Base-by-base conservation (phyloP, 2,888 invertebrate genomes). In the Pelosia muscerda region DNA sequence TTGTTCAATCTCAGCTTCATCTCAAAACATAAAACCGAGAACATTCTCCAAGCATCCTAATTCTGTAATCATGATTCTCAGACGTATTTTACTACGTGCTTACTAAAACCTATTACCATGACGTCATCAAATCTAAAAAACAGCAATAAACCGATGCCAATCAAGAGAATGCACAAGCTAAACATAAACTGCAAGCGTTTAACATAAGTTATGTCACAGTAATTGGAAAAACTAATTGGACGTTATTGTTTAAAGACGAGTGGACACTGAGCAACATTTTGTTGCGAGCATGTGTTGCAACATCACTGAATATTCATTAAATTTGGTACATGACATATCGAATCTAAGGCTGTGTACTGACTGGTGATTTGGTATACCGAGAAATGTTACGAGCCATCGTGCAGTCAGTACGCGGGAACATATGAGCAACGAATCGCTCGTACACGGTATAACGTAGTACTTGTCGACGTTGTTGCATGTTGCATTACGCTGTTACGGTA, bases 191-290 rank as follows among this genome's bases (percentile, higher is more conserved):
- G 67, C 66, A 70, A 70, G 63, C 63, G 59, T 73, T 72, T 72
- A 72, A 75, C 76, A 76, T 75, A 71, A 70, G 66, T 72, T 73
- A 72, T 67, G 72, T 74, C 77, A 74, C 73, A 79, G 76, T 81
- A 76, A 85, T 83, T 84, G 81, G 74, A 84, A 79, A 81, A 81
- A 81, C 72, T 83, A 83, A 86, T 86, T 82, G 79, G 75, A 81
- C 71, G 73, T 75, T 73, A 77, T 73, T 81, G 75, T 81, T 72
- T 67, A 25, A 57, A 66, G 66, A 26, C 13, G n/a, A 19, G 60
- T 65, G 23, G 10, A 56, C 42, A 66, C 61, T 55, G 26, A 70
- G 22, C 22, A 23, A 56, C 13, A 11, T 38, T 60, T 26, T 66
- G 54, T 61, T 66, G 61, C 42, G 42, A 10, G 19, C 42, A 38